A percentile compares a stretch with the other conserved stretches of the same genome.
These are phyloP conservation scores for Chrysina gloriosa DNA, from an alignment of 2,888 invertebrate genomes.

Conservation along the genomic window DNA sequence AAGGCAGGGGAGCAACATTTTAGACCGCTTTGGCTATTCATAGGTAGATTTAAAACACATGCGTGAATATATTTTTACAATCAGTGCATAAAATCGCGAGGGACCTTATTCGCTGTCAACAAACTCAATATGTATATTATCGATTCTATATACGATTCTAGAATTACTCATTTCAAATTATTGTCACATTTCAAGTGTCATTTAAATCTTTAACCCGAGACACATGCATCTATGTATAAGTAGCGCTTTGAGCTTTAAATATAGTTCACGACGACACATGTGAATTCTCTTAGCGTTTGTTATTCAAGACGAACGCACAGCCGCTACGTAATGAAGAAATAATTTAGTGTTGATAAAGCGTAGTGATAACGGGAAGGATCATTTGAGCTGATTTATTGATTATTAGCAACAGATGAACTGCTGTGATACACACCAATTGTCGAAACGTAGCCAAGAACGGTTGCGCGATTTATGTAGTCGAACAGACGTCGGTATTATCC, in stretches of 20 bases:
- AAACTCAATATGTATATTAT: no score
- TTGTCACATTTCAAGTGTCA: conserved; percentile 3
- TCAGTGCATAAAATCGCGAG: no score
- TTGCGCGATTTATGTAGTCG: conserved; percentile 24
- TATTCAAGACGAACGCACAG: conserved; percentile 12
- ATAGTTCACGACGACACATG: conserved; percentile 23
- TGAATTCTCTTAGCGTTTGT: conserved; percentile 34
- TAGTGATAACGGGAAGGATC: conserved; percentile 43
- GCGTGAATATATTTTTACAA: no score
- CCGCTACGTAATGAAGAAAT: conserved; percentile 31
- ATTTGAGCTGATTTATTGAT: conserved; percentile 55
- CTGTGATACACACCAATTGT: conserved; percentile 34
- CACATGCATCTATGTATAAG: conserved; percentile 12
- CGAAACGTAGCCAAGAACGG: conserved; percentile 31
- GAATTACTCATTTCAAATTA: conserved; percentile 11
- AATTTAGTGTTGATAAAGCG: conserved; percentile 36
- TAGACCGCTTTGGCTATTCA: no score
- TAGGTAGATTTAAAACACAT: no score
- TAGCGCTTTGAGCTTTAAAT: conserved; percentile 23
- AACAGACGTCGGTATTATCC: conserved; percentile 29
- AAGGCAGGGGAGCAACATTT: no score
- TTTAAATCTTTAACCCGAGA: conserved; percentile 13
- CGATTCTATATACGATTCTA: not conserved
- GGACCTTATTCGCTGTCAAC: no score
- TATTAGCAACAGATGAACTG: conserved; percentile 52